Percentiles rank a stretch among this genome's conserved stretches.
Evolutionary conservation across 1,140 invertebrate genomes (phyloP).

Genomic region (Drosophila suzukii): DNA sequence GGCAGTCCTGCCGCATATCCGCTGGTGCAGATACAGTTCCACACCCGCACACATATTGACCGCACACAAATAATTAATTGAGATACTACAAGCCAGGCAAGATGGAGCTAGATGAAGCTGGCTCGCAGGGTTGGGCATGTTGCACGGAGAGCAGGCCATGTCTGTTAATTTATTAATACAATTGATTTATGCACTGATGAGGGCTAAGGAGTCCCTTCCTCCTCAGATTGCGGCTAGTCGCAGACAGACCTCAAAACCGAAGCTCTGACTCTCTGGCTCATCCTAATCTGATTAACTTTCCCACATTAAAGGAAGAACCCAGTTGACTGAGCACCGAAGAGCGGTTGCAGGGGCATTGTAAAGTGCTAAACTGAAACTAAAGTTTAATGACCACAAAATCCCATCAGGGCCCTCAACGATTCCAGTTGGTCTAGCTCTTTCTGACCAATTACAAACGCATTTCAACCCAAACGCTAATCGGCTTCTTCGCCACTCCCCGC

Average conservation of each 20-base stretch:
- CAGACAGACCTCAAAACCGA: conserved; percentile 24
- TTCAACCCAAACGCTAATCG: conserved; percentile 65
- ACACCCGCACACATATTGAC: conserved; percentile 54
- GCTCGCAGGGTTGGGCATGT: conserved; percentile 6
- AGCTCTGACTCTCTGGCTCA: conserved; percentile 9
- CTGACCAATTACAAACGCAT: conserved; percentile 74
- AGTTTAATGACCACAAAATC: conserved; percentile 73
- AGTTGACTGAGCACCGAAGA: conserved; percentile 17
- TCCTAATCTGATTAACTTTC: conserved; percentile 60
- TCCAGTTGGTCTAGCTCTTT: conserved; percentile 38
- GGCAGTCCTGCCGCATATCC: conserved; percentile 37
- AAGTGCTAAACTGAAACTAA: conserved; percentile 46
- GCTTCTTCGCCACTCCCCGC: conserved; percentile 6
- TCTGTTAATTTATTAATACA: conserved; percentile 77
- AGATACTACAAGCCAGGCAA: conserved; percentile 59
- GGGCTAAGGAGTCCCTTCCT: conserved; percentile 47
- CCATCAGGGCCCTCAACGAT: conserved; percentile 34
- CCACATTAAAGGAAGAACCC: conserved; percentile 44
- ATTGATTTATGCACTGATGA: conserved; percentile 74
- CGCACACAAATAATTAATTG: conserved; percentile 76
- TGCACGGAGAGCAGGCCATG: conserved; percentile 11
- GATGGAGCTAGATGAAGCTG: conserved; percentile 17
- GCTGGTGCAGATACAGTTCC: conserved; percentile 23
- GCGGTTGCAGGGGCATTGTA: conserved; percentile 24
- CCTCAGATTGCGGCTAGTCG: not conserved